phyloP scores from a whole-genome alignment of 37 sponge, comb jelly and placozoan species.

The Cladorhizidae sp. region DNA sequence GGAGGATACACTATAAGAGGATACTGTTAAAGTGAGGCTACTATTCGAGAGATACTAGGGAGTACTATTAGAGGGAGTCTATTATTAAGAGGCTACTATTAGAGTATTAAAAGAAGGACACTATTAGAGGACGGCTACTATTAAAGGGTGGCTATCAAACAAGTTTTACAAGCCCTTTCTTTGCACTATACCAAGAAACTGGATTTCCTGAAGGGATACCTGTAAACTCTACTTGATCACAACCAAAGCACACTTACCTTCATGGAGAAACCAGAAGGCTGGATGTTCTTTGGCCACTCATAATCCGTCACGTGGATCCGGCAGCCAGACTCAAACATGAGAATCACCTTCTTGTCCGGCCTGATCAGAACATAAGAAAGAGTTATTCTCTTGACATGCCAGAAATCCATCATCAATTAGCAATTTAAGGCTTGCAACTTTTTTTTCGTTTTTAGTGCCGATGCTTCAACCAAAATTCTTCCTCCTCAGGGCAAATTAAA shows the following conservation, averaged over 20 bases:
- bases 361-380: slow-evolving; percentile 37
- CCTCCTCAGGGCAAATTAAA: too few species aligned
- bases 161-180: neutral
- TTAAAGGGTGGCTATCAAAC: neutral
- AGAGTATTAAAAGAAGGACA: neutral
- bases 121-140: neutral
- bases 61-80: neutral
- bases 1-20: neutral
- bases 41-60: too few species aligned
- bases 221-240: too few species aligned
- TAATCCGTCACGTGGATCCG: slow-evolving; percentile 95
- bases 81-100: neutral
- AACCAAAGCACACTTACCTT: slow-evolving; percentile 34
- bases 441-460: too few species aligned
- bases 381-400: neutral
- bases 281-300: slow-evolving; percentile 94
- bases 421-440: too few species aligned
- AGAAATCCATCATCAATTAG: neutral
- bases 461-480: too few species aligned
- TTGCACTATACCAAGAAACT: neutral
- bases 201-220: neutral
- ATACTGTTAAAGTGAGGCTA: neutral
- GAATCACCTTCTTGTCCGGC: slow-evolving; percentile 84
- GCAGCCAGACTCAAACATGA: slow-evolving; percentile 93
- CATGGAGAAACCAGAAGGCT: slow-evolving; percentile 96